Evolutionary conservation across 2,888 invertebrate species (phyloP).

Genomic region (Gandaritis pyraliata): DNA sequence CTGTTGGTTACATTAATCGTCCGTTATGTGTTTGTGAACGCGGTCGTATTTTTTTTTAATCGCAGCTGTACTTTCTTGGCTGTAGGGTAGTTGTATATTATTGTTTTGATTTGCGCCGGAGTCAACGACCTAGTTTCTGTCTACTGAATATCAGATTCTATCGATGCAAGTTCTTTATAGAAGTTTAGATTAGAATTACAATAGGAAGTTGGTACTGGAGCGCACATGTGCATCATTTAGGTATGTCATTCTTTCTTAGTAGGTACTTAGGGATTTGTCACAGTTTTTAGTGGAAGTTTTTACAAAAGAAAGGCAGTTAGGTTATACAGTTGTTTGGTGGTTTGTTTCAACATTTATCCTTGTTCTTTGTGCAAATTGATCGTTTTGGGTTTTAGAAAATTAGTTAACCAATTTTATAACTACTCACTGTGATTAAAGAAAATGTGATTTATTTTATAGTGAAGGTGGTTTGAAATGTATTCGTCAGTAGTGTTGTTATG

Average conservation of each 20-base stretch:
- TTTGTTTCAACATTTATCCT: too few relatives aligned
- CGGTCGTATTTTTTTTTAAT: constrained; percentile 48
- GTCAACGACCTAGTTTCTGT: constrained; percentile 20
- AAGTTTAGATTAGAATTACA: neutral
- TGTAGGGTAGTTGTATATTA: constrained; percentile 52
- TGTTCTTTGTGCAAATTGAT: neutral
- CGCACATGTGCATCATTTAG: constrained; percentile 10
- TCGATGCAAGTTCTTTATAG: neutral
- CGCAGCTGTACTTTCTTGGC: constrained; percentile 63
- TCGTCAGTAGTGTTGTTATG: constrained; percentile 17
- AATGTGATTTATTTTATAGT: constrained; percentile 8
- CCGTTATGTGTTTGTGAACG: constrained; percentile 5
- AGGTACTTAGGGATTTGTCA: neutral
- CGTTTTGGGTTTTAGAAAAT: neutral
- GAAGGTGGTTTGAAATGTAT: constrained; percentile 38
- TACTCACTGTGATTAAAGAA: too few relatives aligned
- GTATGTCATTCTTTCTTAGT: neutral
- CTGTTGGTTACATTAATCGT: constrained; percentile 6
- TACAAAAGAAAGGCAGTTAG: neutral
- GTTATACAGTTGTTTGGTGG: too few relatives aligned
- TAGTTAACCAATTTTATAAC: constrained; percentile 16
- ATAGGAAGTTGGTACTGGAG: neutral
- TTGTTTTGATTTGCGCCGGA: constrained; percentile 32
- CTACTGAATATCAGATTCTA: neutral
- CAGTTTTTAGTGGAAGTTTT: neutral